A percentile compares a stretch with the other conserved stretches of the same genome.
Evolutionary conservation across 2,113 vertebrate species (phyloP).

Genomic region (Desmodus rotundus): DNA sequence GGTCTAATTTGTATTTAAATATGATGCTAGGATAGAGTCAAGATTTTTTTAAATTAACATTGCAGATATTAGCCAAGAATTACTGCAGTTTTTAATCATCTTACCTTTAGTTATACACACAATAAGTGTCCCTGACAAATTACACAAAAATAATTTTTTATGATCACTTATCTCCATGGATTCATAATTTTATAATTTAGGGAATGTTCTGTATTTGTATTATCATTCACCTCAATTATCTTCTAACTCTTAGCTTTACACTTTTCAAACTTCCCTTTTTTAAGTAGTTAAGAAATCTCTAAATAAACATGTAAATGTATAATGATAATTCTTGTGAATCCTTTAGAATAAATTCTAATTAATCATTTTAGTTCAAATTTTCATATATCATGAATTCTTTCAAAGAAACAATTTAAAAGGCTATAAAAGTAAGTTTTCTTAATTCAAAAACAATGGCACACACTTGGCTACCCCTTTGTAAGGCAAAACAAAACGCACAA

Average conservation of each 20-base stretch:
- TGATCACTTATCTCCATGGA: background rate
- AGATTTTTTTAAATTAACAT: background rate
- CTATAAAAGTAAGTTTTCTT: background rate
- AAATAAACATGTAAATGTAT: constrained; percentile 22
- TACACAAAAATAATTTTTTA: background rate
- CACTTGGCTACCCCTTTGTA: background rate
- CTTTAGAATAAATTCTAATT: background rate
- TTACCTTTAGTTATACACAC: background rate
- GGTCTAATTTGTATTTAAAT: background rate
- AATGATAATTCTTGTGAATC: background rate
- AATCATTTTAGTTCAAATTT: background rate
- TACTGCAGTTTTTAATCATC: background rate
- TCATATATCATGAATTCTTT: background rate
- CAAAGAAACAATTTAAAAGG: background rate
- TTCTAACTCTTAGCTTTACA: background rate
- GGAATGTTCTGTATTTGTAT: background rate
- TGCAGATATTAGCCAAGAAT: background rate
- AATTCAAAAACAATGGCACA: background rate
- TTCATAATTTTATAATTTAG: background rate
- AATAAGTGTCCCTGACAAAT: background rate
- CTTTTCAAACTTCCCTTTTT: background rate
- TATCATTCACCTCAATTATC: background rate
- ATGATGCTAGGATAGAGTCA: background rate
- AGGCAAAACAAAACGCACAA: background rate
- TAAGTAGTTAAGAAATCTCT: background rate